These are phyloP conservation scores for Pilophorus perplexus DNA, from an alignment of 2,888 invertebrate genomes.

Conservation along the genomic window DNA sequence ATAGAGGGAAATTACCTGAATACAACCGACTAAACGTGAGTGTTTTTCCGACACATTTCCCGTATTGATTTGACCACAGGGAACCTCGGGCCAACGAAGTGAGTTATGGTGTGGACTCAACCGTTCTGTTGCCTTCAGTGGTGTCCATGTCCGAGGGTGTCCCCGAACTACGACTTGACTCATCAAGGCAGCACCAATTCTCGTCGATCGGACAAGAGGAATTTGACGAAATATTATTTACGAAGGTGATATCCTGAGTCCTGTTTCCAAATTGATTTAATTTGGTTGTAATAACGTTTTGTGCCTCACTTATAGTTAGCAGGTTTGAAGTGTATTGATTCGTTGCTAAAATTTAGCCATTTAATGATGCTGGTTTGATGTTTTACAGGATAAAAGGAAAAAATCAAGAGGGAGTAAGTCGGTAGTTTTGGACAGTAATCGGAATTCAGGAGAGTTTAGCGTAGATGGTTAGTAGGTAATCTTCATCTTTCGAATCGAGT, in stretches of 20 bases:
- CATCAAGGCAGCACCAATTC: constrained; percentile 41
- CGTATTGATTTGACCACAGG: constrained; percentile 14
- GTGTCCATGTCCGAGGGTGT: constrained; percentile 43
- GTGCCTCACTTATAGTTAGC: not conserved
- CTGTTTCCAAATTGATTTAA: not conserved
- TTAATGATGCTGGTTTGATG: no score
- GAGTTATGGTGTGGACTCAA: constrained; percentile 42
- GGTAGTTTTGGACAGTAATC: constrained; percentile 20
- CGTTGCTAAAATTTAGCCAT: not conserved
- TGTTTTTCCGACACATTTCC: no score
- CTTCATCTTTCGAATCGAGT: no score
- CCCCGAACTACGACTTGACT: constrained; percentile 42
- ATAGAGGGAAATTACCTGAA: not conserved
- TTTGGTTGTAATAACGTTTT: not conserved
- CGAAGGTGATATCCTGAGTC: constrained; percentile 33
- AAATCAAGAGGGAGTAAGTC: constrained; percentile 4
- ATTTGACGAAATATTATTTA: constrained; percentile 46
- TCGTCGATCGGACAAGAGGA: constrained; percentile 44
- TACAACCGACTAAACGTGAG: no score
- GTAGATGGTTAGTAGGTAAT: constrained; percentile 29
- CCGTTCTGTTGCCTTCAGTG: constrained; percentile 36
- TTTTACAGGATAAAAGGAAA: constrained; percentile 18
- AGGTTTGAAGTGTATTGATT: no score
- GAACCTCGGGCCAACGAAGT: constrained; percentile 42
- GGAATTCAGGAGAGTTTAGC: constrained; percentile 31